phyloP scores from a whole-genome alignment of 2,113 vertebrate species.

The Larimichthys polyactis region DNA sequence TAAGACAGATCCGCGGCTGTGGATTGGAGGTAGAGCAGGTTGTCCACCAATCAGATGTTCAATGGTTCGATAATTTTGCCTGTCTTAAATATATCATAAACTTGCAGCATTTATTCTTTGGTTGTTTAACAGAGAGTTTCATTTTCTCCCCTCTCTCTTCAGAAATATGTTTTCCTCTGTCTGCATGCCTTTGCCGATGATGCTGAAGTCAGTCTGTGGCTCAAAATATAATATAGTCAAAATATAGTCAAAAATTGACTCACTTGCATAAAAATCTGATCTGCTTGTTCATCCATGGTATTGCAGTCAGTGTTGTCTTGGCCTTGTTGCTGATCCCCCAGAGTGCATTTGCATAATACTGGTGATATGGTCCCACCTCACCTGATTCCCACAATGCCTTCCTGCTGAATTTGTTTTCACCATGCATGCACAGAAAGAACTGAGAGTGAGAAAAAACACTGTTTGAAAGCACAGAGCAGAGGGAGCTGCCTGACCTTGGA shows the following conservation, averaged over 20 bases:
- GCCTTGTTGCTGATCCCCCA: background rate
- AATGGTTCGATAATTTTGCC: background rate
- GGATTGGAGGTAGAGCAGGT: too few relatives aligned
- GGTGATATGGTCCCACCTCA: constrained; percentile 3
- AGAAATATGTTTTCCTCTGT: background rate
- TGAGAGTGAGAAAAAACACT: constrained; percentile 3
- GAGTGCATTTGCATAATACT: background rate
- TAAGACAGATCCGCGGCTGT: too few relatives aligned
- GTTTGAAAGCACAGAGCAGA: background rate
- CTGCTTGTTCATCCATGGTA: background rate
- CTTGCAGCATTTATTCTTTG: background rate
- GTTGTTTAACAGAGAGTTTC: background rate
- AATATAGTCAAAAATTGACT: background rate
- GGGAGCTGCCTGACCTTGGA: constrained; percentile 26
- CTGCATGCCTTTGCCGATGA: background rate
- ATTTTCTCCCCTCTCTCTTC: background rate
- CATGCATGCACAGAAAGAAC: background rate
- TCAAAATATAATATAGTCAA: background rate
- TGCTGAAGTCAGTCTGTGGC: background rate
- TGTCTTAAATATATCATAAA: background rate
- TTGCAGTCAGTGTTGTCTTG: background rate
- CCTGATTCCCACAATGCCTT: constrained; percentile 19
- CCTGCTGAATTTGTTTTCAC: constrained; percentile 29
- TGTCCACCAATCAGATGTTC: too few relatives aligned
- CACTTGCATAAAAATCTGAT: background rate